phyloP scores from a whole-genome alignment of 2,113 vertebrate genomes.

The Cynocephalus volans region DNA sequence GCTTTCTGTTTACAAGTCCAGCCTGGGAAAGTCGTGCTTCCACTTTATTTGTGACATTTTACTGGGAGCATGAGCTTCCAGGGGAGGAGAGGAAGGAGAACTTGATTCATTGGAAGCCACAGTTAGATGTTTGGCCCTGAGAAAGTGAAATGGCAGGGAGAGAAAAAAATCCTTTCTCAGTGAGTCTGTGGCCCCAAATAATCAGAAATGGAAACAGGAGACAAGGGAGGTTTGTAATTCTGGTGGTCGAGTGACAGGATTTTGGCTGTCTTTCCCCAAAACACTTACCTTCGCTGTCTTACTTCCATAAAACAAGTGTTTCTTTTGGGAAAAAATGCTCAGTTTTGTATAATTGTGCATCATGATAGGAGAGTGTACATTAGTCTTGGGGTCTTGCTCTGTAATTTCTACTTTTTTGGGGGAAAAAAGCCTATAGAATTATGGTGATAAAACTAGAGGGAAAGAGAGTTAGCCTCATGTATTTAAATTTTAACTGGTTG shows the following conservation, averaged over 20 bases:
- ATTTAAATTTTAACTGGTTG: background rate
- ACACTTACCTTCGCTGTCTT: constrained; percentile 44
- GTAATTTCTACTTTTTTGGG: background rate
- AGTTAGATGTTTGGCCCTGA: constrained; percentile 60
- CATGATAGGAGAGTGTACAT: background rate
- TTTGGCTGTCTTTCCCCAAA: constrained; percentile 22
- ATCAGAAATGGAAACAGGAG: constrained; percentile 43
- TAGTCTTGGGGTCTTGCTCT: background rate
- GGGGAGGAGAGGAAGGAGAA: constrained; percentile 76
- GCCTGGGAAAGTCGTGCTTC: constrained; percentile 70
- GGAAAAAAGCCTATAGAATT: background rate
- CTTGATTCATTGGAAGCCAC: constrained; percentile 66
- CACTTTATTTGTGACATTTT: constrained; percentile 78
- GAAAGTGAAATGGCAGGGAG: constrained; percentile 62
- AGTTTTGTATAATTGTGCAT: background rate
- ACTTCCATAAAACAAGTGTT: background rate
- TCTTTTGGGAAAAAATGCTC: background rate
- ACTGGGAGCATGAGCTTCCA: constrained; percentile 58
- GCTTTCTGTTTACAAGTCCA: constrained; percentile 74
- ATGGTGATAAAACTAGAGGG: background rate
- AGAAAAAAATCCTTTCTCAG: constrained; percentile 39
- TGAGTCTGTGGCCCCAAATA: constrained; percentile 13
- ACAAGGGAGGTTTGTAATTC: constrained; percentile 68
- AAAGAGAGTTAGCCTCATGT: background rate
- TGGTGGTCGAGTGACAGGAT: constrained; percentile 35